Evolutionary conservation across 2,797 vertebrate species (phyloP).

Genomic region (Heteromormyrus szaboi): DNA sequence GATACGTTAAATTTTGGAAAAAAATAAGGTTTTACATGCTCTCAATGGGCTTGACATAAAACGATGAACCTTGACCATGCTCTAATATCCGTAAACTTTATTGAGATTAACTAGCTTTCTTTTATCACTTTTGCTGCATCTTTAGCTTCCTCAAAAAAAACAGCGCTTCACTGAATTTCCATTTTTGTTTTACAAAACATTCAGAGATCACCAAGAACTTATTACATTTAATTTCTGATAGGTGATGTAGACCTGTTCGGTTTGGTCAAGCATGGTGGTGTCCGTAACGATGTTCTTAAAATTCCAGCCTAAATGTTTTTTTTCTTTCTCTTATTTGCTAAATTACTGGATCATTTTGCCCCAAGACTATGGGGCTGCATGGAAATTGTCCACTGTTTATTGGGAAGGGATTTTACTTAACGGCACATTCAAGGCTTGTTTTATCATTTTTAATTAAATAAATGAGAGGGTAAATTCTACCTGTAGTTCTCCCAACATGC

Average conservation of each 20-base stretch:
- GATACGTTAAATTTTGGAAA: not conserved
- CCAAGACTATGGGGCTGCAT: not conserved
- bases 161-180: not conserved
- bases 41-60: not conserved
- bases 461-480: not conserved
- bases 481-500: not conserved
- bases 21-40: not conserved
- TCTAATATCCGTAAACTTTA: not conserved
- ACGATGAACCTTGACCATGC: not conserved
- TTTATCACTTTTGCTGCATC: not conserved
- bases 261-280: not conserved
- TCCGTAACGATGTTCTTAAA: not conserved
- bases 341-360: not conserved
- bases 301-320: not conserved
- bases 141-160: not conserved
- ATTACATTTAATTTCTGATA: not conserved
- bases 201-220: not conserved
- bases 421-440: not conserved
- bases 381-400: not conserved
- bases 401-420: not conserved
- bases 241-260: not conserved
- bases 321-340: not conserved
- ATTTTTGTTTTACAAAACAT: not conserved
- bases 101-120: not conserved
- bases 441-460: not conserved